These are phyloP conservation scores for Poicephalus meyeri DNA, from an alignment of 2,113 vertebrate genomes.

Conservation along the genomic window DNA sequence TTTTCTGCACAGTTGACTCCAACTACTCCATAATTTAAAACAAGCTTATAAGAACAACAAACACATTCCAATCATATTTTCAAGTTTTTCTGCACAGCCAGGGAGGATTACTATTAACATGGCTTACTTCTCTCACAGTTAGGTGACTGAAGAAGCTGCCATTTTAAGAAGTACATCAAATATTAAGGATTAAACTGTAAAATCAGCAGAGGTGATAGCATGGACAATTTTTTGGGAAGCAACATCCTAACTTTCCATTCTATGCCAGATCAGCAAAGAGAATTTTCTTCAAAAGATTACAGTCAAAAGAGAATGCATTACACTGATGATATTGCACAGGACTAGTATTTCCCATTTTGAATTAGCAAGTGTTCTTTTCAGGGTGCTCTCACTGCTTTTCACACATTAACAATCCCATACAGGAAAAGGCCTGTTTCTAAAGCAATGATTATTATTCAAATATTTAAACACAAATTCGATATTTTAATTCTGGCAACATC, in stretches of 20 bases:
- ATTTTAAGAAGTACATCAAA: background rate
- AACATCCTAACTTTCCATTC: background rate
- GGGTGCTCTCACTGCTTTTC: background rate
- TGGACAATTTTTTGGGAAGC: rapidly evolving
- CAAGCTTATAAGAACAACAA: constrained; percentile 20
- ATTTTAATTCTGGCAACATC: background rate
- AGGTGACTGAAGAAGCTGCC: background rate
- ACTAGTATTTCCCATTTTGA: background rate
- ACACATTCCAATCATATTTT: background rate
- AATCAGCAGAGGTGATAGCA: background rate
- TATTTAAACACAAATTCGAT: background rate
- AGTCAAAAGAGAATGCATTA: background rate
- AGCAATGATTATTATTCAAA: background rate
- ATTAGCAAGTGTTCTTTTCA: background rate
- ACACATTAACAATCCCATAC: background rate
- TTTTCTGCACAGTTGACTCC: constrained; percentile 23
- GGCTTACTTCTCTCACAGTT: background rate
- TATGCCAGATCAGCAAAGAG: background rate
- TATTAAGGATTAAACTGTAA: background rate
- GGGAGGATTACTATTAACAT: background rate
- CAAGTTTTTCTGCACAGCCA: background rate
- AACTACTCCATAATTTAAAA: background rate
- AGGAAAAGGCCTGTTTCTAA: background rate
- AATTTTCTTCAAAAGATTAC: background rate
- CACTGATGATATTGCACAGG: background rate